Evolutionary conservation across 2,888 invertebrate genomes (phyloP).

Genomic region (Eupsilia transversa): DNA sequence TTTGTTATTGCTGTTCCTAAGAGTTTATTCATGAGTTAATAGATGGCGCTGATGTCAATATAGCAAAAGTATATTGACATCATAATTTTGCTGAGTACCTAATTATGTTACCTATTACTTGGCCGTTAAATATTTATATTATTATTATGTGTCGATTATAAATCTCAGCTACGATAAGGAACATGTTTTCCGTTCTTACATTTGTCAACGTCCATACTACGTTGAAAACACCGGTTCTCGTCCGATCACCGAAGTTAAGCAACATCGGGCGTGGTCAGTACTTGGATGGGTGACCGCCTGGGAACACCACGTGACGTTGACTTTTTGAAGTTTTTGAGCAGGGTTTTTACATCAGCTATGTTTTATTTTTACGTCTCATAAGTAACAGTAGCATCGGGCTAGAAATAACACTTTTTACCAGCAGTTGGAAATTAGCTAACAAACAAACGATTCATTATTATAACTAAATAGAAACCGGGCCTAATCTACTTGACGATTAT

Average conservation of each 20-base stretch:
- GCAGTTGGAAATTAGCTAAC: conserved; percentile 23
- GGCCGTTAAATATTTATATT: not conserved
- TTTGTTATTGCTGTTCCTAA: accelerated
- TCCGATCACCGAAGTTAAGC: conserved; percentile 89
- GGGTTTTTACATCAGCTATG: not conserved
- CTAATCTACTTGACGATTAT: no score
- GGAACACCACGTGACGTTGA: conserved; percentile 82
- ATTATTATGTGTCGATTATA: not conserved
- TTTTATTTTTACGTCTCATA: no score
- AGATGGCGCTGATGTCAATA: conserved; percentile 35
- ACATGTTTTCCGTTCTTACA: accelerated
- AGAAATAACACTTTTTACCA: conserved; percentile 6
- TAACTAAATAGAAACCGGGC: no score
- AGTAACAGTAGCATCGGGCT: no score
- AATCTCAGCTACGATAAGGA: not conserved
- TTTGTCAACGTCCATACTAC: conserved; percentile 79
- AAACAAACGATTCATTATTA: not conserved
- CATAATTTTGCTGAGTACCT: no score
- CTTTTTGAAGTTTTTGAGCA: conserved; percentile 66
- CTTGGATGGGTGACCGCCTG: conserved; percentile 87
- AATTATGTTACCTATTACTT: not conserved
- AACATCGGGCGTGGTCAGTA: conserved; percentile 87
- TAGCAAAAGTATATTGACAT: no score
- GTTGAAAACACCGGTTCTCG: conserved; percentile 87
- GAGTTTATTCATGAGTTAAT: not conserved